Conservation (phyloP, 2,888 invertebrate genomes). For the Argyresthia goedartella region DNA sequence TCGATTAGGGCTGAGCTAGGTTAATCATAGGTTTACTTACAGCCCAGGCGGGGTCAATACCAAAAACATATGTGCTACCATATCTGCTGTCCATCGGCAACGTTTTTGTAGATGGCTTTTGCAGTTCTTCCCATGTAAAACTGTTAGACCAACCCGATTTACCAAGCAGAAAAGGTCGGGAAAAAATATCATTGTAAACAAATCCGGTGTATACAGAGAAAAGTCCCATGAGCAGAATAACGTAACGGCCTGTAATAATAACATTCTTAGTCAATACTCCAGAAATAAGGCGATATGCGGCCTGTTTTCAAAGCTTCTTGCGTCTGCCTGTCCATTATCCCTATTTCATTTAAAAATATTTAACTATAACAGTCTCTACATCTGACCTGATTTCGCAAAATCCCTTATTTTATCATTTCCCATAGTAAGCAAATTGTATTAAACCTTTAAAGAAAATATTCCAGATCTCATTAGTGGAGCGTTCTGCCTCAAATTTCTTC, state of each 20-base stretch:
- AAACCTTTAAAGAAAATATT: conserved; percentile 89
- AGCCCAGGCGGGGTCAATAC: conserved; percentile 83
- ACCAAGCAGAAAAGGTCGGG: conserved; percentile 86
- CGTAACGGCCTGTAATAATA: conserved; percentile 82
- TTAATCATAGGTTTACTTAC: conserved; percentile 22
- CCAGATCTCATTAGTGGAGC: conserved; percentile 87
- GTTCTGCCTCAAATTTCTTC: conserved; percentile 72
- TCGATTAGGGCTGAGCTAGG: too few relatives aligned
- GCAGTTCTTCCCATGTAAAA: conserved; percentile 13
- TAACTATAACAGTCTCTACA: too few relatives aligned
- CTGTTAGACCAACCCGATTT: conserved; percentile 79
- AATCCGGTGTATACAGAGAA: conserved; percentile 97
- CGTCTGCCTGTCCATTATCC: background rate
- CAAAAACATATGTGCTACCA: conserved; percentile 80
- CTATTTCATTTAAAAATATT: too few relatives aligned
- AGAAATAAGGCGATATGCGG: background rate
- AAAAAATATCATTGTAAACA: conserved; percentile 96
- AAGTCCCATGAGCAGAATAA: conserved; percentile 93
- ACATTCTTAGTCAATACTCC: background rate
- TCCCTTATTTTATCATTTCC: too few relatives aligned
- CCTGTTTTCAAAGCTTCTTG: background rate
- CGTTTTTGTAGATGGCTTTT: background rate
- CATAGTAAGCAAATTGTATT: too few relatives aligned
- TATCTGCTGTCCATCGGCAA: conserved; percentile 60
- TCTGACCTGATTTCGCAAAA: too few relatives aligned